Evolutionary conservation across 2,888 invertebrate genomes (phyloP).

Genomic region (Hipparchia sbordonii): DNA sequence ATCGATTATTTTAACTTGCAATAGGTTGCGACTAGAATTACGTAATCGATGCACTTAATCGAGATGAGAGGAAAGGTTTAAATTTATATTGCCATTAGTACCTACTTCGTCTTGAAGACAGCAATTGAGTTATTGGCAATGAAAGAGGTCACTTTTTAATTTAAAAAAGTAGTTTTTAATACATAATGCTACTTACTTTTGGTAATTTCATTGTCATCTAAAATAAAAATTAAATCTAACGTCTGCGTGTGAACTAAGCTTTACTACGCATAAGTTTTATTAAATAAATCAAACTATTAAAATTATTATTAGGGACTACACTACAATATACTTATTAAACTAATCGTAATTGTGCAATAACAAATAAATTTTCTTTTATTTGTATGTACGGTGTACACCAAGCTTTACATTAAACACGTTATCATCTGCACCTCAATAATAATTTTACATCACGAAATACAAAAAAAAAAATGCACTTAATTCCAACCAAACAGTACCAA

Average conservation of each 20-base stretch:
- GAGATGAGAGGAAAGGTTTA: neutral
- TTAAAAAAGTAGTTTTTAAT: no score
- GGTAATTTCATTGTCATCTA: neutral
- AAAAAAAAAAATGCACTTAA: slow-evolving; percentile 45
- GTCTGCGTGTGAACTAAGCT: no score
- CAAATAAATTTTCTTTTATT: neutral
- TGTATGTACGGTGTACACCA: neutral
- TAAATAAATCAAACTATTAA: neutral
- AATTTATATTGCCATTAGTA: slow-evolving; percentile 4
- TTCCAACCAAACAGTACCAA: slow-evolving; percentile 50
- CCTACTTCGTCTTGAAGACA: neutral
- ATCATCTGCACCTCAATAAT: slow-evolving; percentile 36
- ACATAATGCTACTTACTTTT: no score
- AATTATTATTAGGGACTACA: no score
- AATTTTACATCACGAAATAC: slow-evolving; percentile 37
- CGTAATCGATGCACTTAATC: slow-evolving; percentile 33
- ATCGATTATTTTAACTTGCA: slow-evolving; percentile 44
- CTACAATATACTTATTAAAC: no score
- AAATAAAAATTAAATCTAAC: neutral
- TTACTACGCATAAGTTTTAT: no score
- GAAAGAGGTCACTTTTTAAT: neutral
- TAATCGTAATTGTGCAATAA: neutral
- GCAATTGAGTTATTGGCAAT: neutral
- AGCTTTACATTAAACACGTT: slow-evolving; percentile 33
- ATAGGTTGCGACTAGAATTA: slow-evolving; percentile 38